Evolutionary conservation across 2,113 vertebrate species (phyloP).

Genomic region (Sigmodon hispidus): DNA sequence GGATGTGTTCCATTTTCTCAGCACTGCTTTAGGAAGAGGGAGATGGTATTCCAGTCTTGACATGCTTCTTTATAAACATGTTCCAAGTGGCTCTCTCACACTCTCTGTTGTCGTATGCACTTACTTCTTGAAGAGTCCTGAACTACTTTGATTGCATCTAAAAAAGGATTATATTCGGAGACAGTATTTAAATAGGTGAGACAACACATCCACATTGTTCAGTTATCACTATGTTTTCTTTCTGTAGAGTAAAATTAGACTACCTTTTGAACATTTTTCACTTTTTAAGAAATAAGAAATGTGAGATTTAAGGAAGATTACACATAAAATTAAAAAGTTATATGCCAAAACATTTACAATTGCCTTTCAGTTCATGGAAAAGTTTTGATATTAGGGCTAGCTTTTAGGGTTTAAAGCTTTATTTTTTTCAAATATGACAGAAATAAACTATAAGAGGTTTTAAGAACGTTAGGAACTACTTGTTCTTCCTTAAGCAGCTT

Average conservation of each 20-base stretch:
- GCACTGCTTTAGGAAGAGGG: background rate
- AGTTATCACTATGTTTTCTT: background rate
- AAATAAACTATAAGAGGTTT: constrained; percentile 15
- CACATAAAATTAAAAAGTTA: constrained; percentile 44
- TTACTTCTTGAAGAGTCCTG: background rate
- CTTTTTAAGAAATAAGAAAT: background rate
- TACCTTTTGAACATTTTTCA: background rate
- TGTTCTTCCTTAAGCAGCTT: constrained; percentile 36
- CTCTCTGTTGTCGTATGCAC: background rate
- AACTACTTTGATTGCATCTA: background rate
- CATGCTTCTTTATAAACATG: background rate
- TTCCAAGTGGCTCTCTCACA: background rate
- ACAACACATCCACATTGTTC: background rate
- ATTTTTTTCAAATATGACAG: background rate
- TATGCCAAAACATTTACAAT: background rate
- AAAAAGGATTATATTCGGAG: background rate
- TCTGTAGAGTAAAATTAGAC: background rate
- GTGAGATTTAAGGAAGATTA: constrained; percentile 30
- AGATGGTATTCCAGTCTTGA: background rate
- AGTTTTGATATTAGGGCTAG: background rate
- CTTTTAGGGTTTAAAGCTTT: constrained; percentile 25
- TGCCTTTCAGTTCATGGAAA: background rate
- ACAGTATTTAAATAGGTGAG: background rate
- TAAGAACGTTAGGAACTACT: background rate
- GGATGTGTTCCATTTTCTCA: background rate